phyloP scores from a whole-genome alignment of 2,113 vertebrate species.

The Cygnus atratus region DNA sequence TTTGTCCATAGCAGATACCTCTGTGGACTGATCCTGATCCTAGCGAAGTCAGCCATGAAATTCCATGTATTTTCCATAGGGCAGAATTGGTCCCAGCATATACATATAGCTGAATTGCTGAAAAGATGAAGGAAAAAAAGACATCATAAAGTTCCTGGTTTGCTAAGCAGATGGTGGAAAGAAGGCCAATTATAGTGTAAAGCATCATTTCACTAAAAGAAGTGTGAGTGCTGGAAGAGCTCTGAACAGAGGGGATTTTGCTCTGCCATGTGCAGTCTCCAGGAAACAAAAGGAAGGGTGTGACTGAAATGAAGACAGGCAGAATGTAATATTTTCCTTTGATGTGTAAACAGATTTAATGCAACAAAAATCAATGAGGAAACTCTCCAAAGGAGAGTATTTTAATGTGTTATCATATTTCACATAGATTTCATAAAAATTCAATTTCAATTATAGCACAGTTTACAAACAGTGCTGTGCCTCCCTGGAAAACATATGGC shows the following conservation, averaged over 20 bases:
- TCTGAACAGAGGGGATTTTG: constrained; percentile 7
- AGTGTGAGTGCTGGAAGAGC: background rate
- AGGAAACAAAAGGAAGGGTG: constrained; percentile 60
- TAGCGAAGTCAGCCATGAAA: background rate
- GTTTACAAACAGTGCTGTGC: constrained; percentile 60
- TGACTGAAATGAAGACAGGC: constrained; percentile 58
- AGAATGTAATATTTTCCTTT: constrained; percentile 66
- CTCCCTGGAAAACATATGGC: constrained; percentile 71
- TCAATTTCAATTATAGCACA: constrained; percentile 73
- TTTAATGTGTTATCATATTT: constrained; percentile 72
- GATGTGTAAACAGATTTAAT: constrained; percentile 71
- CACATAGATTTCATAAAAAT: constrained; percentile 69
- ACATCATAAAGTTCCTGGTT: background rate
- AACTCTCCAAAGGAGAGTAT: constrained; percentile 63
- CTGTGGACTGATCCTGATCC: background rate
- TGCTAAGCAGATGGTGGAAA: constrained; percentile 25
- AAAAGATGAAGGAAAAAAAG: background rate
- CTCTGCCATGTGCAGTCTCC: constrained; percentile 21
- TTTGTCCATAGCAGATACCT: background rate
- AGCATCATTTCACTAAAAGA: constrained; percentile 13
- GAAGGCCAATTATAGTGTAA: background rate
- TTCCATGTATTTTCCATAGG: background rate
- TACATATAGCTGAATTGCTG: background rate
- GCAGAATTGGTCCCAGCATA: background rate
- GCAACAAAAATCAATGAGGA: constrained; percentile 68